These are phyloP conservation scores for Eriocheir sinensis DNA, from an alignment of 1,140 invertebrate genomes.

Conservation along the genomic window DNA sequence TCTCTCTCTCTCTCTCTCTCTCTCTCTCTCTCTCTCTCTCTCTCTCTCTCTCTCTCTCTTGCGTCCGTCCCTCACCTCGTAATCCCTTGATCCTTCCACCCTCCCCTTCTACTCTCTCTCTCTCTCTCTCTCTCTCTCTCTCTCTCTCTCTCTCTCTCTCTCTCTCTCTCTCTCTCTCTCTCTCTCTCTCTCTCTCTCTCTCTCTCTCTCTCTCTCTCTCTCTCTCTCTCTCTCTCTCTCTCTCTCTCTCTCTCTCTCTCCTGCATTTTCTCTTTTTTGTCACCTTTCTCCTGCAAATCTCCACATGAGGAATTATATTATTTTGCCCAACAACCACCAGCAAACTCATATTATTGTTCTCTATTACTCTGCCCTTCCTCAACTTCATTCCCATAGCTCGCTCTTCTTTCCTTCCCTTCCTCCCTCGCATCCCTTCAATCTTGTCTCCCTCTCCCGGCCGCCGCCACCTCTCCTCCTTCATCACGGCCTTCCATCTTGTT, in stretches of 20 bases:
- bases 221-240: background rate
- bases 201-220: slow-evolving; percentile 9
- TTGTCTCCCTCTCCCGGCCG: background rate
- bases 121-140: background rate
- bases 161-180: background rate
- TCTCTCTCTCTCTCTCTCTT: background rate
- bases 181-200: background rate
- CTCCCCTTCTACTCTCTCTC: background rate
- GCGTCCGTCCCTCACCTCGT: background rate
- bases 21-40: background rate
- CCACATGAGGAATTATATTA: background rate
- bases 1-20: slow-evolving; percentile 7
- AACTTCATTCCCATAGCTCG: background rate
- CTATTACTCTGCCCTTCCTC: slow-evolving; percentile 33
- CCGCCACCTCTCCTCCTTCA: slow-evolving; percentile 3
- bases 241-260: background rate
- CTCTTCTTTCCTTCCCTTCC: slow-evolving; percentile 2
- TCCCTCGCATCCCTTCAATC: background rate
- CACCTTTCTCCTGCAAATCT: background rate
- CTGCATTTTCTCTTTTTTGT: background rate
- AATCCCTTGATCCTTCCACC: background rate
- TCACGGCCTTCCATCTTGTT: background rate
- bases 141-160: background rate
- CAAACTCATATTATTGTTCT: background rate
- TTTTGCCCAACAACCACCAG: background rate